Conservation (phyloP, 2,888 invertebrate genomes). For the Perizoma affinitatum region DNA sequence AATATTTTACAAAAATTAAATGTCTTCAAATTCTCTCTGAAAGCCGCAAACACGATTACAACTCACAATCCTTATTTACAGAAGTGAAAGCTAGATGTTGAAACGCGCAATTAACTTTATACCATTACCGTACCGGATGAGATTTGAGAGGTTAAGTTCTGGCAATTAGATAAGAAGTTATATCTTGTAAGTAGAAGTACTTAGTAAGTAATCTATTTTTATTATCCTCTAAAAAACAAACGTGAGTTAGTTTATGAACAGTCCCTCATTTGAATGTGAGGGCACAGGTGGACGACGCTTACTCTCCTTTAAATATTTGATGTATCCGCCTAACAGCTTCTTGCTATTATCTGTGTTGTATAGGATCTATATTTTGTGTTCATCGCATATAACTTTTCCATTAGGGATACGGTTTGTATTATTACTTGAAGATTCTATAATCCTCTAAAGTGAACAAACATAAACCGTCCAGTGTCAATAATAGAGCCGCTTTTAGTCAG, state of each 20-base stretch:
- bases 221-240: constrained; percentile 40
- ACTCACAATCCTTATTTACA: constrained; percentile 23
- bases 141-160: constrained; percentile 29
- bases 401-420: constrained; percentile 34
- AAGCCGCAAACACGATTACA: constrained; percentile 6
- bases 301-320: constrained; percentile 71
- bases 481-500: constrained; percentile 23
- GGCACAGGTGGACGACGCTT: constrained; percentile 71
- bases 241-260: constrained; percentile 48
- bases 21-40: constrained; percentile 4
- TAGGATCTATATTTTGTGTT: constrained; percentile 39
- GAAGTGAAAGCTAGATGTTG: constrained; percentile 20
- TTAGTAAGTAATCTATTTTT: constrained; percentile 7
- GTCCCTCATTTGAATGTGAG: constrained; percentile 51
- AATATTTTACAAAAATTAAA: too few species aligned
- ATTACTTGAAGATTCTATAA: constrained; percentile 34
- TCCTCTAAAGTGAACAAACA: constrained; percentile 25
- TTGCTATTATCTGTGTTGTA: constrained; percentile 55
- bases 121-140: constrained; percentile 20
- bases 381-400: constrained; percentile 35
- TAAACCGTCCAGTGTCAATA: constrained; percentile 30
- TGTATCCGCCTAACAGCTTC: constrained; percentile 66
- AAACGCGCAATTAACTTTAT: constrained; percentile 26
- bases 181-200: constrained; percentile 20
- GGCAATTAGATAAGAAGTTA: constrained; percentile 27